Base-by-base conservation (phyloP, 2,113 vertebrate genomes). In the Brachyhypopomus occidentalis region DNA sequence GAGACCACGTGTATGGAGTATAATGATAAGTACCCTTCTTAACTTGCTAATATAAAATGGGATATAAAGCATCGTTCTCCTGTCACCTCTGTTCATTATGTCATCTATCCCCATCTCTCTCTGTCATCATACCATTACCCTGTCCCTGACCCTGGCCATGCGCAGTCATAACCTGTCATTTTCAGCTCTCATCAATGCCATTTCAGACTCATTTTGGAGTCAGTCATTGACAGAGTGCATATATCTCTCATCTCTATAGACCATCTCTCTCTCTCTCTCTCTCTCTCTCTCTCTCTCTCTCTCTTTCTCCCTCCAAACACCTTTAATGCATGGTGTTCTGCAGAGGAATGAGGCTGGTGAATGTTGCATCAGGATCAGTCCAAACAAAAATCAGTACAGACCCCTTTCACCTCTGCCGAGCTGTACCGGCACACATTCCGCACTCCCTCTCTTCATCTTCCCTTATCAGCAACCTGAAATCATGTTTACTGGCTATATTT, bases 81-180 rank as follows among this genome's bases (percentile, higher is more conserved):
- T 12, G 48, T 34, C 52, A 70, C 66, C 55, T 48, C 36, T 60
- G 30, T 56, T 72, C 36, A 56, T 79, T 72, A 79, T 72, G 77
- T 60, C 55, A 60, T 72, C 67, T 41, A 79, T 72, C 58, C 56
- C 17, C 55, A 72, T 72, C 66, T 71, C 14, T 41, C n/a, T 60
- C 17, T 66, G 70, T 71, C 66, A 30, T n/a, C 34, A 38, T 36
- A 48, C 77, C 67, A 79, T 79, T 79, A 81, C 48, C 60, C 72
- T 75, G 62, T 63, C 72, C 36, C 16, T 75, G 79, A 79, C 77
- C 45, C 77, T 19, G 52, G 25, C 72, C 4, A n/a, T 75, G 45
- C 59, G 72, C 58, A 59, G 48, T 64, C 48, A 66, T 75, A 75
- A 69, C 52, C 72, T 30, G 62, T 69, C 64, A 69, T 23, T 17